phyloP scores from a whole-genome alignment of 2,888 invertebrate species.

The Ditula angustiorana region DNA sequence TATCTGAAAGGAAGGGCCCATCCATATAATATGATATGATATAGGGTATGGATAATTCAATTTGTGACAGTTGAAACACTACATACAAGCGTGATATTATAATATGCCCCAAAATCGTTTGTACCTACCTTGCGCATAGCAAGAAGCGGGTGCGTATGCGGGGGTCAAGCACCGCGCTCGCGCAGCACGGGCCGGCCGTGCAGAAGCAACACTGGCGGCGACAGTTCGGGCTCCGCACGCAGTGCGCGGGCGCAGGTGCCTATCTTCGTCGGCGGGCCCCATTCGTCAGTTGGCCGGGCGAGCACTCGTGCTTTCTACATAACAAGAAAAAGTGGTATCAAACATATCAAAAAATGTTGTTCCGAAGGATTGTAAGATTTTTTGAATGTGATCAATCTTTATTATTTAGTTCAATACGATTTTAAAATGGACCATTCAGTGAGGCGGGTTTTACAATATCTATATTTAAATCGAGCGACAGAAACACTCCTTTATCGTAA shows the following conservation, averaged over 20 bases:
- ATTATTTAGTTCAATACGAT: no score
- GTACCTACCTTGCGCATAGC: constrained; percentile 72
- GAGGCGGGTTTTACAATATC: no score
- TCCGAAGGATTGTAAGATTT: no score
- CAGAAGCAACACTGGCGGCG: constrained; percentile 79
- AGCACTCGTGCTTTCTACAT: constrained; percentile 86
- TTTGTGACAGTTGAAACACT: not conserved
- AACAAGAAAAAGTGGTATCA: not conserved
- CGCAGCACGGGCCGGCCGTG: constrained; percentile 83
- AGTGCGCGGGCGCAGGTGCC: constrained; percentile 86
- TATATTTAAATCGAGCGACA: no score
- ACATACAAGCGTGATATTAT: not conserved
- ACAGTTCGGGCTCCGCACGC: constrained; percentile 77
- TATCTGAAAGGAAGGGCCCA: no score
- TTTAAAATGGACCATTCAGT: no score
- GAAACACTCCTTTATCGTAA: no score
- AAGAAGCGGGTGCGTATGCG: constrained; percentile 74
- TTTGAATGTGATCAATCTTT: no score
- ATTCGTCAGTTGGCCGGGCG: constrained; percentile 89
- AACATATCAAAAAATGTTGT: no score
- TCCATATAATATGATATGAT: no score
- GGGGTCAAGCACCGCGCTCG: constrained; percentile 84
- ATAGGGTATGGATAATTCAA: not conserved
- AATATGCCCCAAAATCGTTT: not conserved
- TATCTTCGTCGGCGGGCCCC: constrained; percentile 86